Conservation (phyloP, 2,888 invertebrate species). For the Ormyrus labotus region DNA sequence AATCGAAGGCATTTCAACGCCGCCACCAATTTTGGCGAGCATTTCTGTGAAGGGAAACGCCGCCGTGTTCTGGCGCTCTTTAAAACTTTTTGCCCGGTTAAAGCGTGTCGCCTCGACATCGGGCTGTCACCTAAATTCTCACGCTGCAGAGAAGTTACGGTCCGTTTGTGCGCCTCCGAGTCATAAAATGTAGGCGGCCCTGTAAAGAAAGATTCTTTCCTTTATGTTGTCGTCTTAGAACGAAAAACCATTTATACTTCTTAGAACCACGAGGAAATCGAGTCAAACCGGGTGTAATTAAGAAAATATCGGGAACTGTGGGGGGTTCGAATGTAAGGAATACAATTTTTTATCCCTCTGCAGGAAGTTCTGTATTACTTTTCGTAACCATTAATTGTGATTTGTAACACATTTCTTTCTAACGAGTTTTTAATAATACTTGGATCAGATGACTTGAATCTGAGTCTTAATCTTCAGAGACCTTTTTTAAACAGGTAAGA, state of each 20-base stretch:
- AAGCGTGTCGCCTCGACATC: conserved; percentile 28
- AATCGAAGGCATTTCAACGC: neutral
- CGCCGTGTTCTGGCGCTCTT: conserved; percentile 18
- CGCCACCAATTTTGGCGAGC: conserved; percentile 27
- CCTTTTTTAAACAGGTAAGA: too few species aligned
- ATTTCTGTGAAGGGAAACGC: conserved; percentile 1
- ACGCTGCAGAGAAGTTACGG: conserved; percentile 42
- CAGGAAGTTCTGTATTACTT: neutral
- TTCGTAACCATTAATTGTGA: too few species aligned
- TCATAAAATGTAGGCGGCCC: conserved; percentile 45
- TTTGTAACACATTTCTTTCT: too few species aligned
- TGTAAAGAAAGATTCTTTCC: conserved; percentile 36
- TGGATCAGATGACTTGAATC: too few species aligned
- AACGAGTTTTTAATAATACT: too few species aligned
- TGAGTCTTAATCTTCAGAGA: too few species aligned
- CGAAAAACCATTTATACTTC: conserved; percentile 54
- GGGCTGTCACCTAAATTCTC: conserved; percentile 49
- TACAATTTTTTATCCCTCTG: neutral
- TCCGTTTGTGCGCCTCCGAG: conserved; percentile 24
- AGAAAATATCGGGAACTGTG: neutral
- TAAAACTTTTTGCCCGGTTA: conserved; percentile 19
- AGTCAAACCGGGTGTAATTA: conserved; percentile 16
- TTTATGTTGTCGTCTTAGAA: conserved; percentile 40
- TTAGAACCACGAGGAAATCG: conserved; percentile 11
- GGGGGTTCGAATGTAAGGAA: neutral